A percentile compares a stretch with the other conserved stretches of the same genome.
phyloP scores from a whole-genome alignment of 2,888 invertebrate species.

The Melinaea menophilus region DNA sequence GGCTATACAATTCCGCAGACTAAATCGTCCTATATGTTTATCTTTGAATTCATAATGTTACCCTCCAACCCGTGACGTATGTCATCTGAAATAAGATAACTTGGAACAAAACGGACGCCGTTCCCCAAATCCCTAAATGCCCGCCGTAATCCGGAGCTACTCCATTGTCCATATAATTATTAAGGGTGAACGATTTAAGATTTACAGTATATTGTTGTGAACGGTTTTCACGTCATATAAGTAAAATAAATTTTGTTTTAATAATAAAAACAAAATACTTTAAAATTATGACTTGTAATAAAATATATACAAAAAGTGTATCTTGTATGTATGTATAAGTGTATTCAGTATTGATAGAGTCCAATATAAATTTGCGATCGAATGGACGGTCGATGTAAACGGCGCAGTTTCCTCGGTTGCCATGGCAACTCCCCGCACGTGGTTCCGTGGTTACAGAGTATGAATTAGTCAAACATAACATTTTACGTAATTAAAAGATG shows the following conservation, averaged over 20 bases:
- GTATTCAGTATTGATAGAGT: neutral
- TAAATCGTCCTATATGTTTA: neutral
- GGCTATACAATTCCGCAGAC: neutral
- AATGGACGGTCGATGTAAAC: slow-evolving; percentile 53
- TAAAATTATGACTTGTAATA: too few relatives aligned
- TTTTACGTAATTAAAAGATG: slow-evolving; percentile 37
- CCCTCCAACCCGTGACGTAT: slow-evolving; percentile 39
- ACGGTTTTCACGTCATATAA: neutral
- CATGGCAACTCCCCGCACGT: slow-evolving; percentile 71
- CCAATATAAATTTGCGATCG: neutral
- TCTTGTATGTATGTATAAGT: neutral
- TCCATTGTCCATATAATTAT: slow-evolving; percentile 70
- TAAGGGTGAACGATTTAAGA: slow-evolving; percentile 65
- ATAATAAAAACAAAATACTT: neutral
- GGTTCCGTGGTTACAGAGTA: slow-evolving; percentile 51
- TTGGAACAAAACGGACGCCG: slow-evolving; percentile 46
- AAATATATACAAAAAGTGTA: neutral
- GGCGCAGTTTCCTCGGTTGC: slow-evolving; percentile 70
- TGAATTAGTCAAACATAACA: slow-evolving; percentile 47
- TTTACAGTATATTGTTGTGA: slow-evolving; percentile 28
- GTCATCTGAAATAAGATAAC: slow-evolving; percentile 42
- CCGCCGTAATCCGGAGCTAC: slow-evolving; percentile 55
- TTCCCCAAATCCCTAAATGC: slow-evolving; percentile 59
- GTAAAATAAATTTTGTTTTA: neutral
- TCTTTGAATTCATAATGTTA: slow-evolving; percentile 7